Percentiles rank a stretch among this genome's conserved stretches.
Evolutionary conservation across 2,113 vertebrate species (phyloP).

Genomic region (Capreolus pygargus): DNA sequence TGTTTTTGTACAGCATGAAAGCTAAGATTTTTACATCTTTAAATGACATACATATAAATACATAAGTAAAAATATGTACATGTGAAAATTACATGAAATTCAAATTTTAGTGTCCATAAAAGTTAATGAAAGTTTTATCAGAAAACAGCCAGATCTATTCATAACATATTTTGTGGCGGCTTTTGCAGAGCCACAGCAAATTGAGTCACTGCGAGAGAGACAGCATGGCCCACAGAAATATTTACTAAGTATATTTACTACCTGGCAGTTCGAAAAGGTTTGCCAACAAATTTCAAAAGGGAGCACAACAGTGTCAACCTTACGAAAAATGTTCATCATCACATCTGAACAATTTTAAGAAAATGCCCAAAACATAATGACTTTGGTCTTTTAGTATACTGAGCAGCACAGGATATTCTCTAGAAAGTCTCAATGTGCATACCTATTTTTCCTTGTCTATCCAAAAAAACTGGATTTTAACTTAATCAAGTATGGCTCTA

Average conservation of each 20-base stretch:
- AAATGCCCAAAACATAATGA: background rate
- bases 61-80: background rate
- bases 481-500: background rate
- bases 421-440: background rate
- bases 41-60: background rate
- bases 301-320: background rate
- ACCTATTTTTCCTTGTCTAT: background rate
- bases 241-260: background rate
- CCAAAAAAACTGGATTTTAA: background rate
- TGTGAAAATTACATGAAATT: background rate
- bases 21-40: background rate
- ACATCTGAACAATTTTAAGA: background rate
- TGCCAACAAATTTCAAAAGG: background rate
- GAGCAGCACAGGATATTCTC: background rate
- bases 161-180: background rate
- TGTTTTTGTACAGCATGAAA: background rate
- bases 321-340: background rate
- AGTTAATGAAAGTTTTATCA: background rate
- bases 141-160: background rate
- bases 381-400: background rate
- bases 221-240: background rate
- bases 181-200: background rate
- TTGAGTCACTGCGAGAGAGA: background rate
- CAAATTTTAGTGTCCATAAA: constrained; percentile 5
- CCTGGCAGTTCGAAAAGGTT: background rate